Conservation (phyloP, 2,888 invertebrate genomes). For the Ypsolopha scabrella region DNA sequence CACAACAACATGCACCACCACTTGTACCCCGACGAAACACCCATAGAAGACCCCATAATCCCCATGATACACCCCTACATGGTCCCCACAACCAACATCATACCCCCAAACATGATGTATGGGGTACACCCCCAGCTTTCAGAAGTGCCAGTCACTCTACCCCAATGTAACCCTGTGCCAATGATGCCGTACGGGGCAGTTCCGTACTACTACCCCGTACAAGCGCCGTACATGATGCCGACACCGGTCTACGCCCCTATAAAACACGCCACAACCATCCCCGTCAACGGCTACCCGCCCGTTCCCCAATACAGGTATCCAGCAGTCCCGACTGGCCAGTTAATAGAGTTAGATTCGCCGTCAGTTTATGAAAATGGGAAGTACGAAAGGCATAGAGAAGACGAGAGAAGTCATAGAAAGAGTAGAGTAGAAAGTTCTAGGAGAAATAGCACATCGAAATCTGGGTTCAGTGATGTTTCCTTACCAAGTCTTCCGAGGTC, state of each 20-base stretch:
- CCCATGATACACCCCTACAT: constrained; percentile 29
- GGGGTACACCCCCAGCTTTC: constrained; percentile 35
- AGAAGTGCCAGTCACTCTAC: constrained; percentile 27
- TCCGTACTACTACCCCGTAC: constrained; percentile 58
- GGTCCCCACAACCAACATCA: constrained; percentile 19
- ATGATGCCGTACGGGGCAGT: constrained; percentile 47
- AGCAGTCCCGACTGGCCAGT: constrained; percentile 74
- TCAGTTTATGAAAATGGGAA: constrained; percentile 50
- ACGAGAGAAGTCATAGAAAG: constrained; percentile 29
- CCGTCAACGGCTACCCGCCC: constrained; percentile 60
- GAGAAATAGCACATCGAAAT: constrained; percentile 49
- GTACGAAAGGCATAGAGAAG: constrained; percentile 35
- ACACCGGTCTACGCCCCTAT: constrained; percentile 54
- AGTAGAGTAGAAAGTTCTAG: constrained; percentile 31
- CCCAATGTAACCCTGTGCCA: constrained; percentile 31
- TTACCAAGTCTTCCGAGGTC: constrained; percentile 55
- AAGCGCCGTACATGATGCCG: constrained; percentile 58
- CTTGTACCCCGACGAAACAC: constrained; percentile 22
- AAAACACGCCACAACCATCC: constrained; percentile 54
- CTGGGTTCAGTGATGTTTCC: constrained; percentile 50
- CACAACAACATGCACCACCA: constrained; percentile 16
- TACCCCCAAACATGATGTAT: constrained; percentile 36
- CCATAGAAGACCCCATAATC: constrained; percentile 29
- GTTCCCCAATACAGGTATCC: constrained; percentile 49
- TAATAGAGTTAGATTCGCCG: constrained; percentile 74